Conservation (phyloP, 2,113 vertebrate species). For the Zosterops lateralis region DNA sequence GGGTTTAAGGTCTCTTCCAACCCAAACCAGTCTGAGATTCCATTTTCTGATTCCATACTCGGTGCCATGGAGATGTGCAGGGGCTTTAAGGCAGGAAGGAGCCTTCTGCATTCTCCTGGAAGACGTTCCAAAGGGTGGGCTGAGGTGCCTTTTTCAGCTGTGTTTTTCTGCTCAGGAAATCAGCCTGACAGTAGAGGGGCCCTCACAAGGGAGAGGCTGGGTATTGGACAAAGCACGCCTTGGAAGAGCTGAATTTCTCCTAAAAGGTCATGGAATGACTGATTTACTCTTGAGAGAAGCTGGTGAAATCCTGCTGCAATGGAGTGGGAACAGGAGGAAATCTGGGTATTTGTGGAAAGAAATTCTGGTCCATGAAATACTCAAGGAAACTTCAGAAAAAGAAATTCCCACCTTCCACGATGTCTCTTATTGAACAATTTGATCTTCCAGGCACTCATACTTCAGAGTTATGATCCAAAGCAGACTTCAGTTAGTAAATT, state of each 20-base stretch:
- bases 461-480: background rate
- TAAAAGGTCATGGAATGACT: background rate
- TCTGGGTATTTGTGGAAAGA: background rate
- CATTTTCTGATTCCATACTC: background rate
- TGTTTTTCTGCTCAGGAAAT: background rate
- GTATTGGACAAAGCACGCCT: background rate
- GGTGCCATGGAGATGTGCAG: no score
- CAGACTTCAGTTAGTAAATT: background rate
- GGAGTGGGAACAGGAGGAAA: background rate
- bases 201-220: background rate
- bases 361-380: background rate
- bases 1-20: rapidly evolving
- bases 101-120: background rate
- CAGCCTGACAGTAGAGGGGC: background rate
- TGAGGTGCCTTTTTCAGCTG: background rate
- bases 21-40: background rate
- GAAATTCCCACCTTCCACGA: background rate
- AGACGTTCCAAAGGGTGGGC: background rate
- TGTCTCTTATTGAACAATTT: background rate
- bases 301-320: background rate
- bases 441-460: background rate
- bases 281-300: background rate
- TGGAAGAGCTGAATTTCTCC: background rate
- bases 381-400: background rate
- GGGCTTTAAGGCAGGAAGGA: background rate